These are phyloP conservation scores for Simalia tracyae DNA, from an alignment of 2,797 vertebrate species.

Conservation along the genomic window DNA sequence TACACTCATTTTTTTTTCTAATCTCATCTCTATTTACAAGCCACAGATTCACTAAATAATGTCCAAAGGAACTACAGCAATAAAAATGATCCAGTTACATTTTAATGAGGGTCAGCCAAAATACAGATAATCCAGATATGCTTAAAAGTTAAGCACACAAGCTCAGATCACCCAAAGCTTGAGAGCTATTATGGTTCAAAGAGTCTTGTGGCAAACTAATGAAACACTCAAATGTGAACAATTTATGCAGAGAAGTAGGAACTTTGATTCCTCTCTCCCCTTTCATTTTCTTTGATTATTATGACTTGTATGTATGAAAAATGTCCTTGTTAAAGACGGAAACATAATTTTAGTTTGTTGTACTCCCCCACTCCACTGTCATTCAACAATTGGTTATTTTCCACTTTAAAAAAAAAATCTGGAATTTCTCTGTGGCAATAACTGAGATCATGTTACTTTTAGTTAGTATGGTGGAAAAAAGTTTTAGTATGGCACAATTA, in stretches of 20 bases:
- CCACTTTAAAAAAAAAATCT: background rate
- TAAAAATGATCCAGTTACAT: background rate
- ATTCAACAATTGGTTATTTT: background rate
- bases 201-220: background rate
- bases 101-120: background rate
- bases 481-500: background rate
- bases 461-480: background rate
- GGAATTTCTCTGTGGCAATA: background rate
- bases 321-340: background rate
- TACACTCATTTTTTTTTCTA: background rate
- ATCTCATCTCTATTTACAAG: background rate
- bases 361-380: background rate
- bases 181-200: background rate
- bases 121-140: background rate
- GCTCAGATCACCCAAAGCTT: background rate
- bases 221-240: background rate
- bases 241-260: background rate
- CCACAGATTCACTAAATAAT: background rate
- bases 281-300: background rate
- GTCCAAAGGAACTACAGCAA: background rate
- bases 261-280: background rate
- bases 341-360: background rate
- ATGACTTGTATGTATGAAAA: background rate
- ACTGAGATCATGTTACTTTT: background rate
- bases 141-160: background rate